Base-by-base conservation (phyloP, 1,140 invertebrate genomes). In the Oppia nitens region DNA sequence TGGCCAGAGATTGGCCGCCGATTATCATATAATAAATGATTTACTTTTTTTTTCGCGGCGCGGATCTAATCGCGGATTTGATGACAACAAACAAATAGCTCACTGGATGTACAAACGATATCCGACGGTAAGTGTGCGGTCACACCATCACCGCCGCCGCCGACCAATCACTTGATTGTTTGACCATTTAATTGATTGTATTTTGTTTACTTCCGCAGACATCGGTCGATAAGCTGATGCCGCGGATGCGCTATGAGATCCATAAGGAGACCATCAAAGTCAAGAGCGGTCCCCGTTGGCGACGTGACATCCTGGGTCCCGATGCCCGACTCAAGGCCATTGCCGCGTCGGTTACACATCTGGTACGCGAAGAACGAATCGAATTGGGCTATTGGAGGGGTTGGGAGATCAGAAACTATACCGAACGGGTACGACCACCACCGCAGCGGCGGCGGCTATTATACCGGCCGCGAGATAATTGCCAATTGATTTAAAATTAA, bases 291-390 rank as follows among this genome's bases (percentile, higher is more conserved):
- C 12, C 9, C 23, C 24, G 24, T 49, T 1, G n/a, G 3, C 24
- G 48, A 52, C 45, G 56, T 11, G 2, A 47, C 3, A 3, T 49
- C 12, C 50, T 57, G 48, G 45, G 45, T 26, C 47, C 2, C 24
- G 47, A 57, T 24, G 21, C 26, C 21, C 48, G 60, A 23, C 40
- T 63, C 11, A 26, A 17, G 11, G 2, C 14, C 2, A 52, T 63
- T 17, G 47, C 60, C 9, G 11, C 27, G 3, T 29, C 14, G 0
- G 26, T 95, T 1, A 90, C 85, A 1, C 84, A 82, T 12, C 73
- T 94, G 52, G 72, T 93, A 3, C 88, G 90, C 72, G 81, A 87
- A 73, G 90, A 94, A 76, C 76, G 90, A 66, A 78, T 95, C 66
- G 89, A 94, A 74, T 63, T 89, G 4, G 81, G 82, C 69, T 83